These are phyloP conservation scores for Endomychus coccineus DNA, from an alignment of 2,888 invertebrate genomes.

Conservation along the genomic window DNA sequence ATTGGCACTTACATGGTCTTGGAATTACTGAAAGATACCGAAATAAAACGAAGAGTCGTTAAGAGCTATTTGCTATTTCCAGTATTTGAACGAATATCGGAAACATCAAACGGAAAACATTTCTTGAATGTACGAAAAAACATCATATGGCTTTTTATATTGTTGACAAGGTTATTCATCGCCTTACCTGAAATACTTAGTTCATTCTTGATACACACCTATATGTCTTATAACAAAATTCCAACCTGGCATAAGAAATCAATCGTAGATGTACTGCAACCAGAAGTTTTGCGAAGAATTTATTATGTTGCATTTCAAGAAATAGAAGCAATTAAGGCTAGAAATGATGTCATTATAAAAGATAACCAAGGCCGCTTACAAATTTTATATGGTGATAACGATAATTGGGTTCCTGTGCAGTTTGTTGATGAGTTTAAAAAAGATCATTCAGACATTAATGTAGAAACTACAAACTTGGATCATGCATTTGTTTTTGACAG, in stretches of 20 bases:
- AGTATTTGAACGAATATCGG: slow-evolving; percentile 75
- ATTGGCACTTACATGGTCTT: slow-evolving; percentile 81
- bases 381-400: slow-evolving; percentile 71
- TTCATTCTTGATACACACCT: slow-evolving; percentile 47
- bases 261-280: slow-evolving; percentile 52
- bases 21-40: slow-evolving; percentile 57
- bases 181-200: slow-evolving; percentile 51
- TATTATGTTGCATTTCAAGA: slow-evolving; percentile 70
- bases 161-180: slow-evolving; percentile 46
- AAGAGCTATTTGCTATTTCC: slow-evolving; percentile 76
- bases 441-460: slow-evolving; percentile 54
- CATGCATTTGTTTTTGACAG: slow-evolving; percentile 77
- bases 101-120: slow-evolving; percentile 66
- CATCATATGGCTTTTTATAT: slow-evolving; percentile 43
- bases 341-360: slow-evolving; percentile 57
- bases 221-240: slow-evolving; percentile 49
- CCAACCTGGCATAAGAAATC: slow-evolving; percentile 47
- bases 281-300: slow-evolving; percentile 55
- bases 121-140: slow-evolving; percentile 57
- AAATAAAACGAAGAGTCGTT: slow-evolving; percentile 49
- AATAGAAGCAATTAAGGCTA: slow-evolving; percentile 62
- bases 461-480: slow-evolving; percentile 49
- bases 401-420: slow-evolving; percentile 75
- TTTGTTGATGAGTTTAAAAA: slow-evolving; percentile 61
- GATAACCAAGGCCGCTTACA: slow-evolving; percentile 57